Evolutionary conservation across 2,888 invertebrate species (phyloP).

Genomic region (Lomographa bimaculata): DNA sequence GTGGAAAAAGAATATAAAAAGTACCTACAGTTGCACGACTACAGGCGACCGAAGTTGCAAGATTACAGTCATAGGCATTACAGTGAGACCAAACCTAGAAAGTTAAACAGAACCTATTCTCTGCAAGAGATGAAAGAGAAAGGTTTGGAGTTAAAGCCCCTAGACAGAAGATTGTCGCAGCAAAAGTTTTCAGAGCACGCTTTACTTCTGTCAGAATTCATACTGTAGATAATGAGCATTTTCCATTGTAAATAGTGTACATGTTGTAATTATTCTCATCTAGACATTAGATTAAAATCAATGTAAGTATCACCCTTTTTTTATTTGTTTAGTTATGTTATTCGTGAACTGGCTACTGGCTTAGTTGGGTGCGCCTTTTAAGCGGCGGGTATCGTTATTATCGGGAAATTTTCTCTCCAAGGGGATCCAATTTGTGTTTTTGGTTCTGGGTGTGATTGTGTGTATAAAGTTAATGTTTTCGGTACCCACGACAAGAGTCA

Average conservation of each 20-base stretch:
- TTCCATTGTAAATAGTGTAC: slow-evolving; percentile 34
- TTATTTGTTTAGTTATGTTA: too few species aligned
- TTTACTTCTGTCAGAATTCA: slow-evolving; percentile 64
- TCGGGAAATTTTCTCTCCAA: too few species aligned
- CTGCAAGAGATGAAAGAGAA: slow-evolving; percentile 55
- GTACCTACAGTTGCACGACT: slow-evolving; percentile 59
- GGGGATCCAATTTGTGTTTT: too few species aligned
- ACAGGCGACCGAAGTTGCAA: slow-evolving; percentile 56
- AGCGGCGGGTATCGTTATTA: too few species aligned
- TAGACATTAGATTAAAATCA: not conserved
- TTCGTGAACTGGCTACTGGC: too few species aligned
- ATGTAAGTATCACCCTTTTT: not conserved
- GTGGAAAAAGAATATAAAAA: slow-evolving; percentile 30
- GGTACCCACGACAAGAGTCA: too few species aligned
- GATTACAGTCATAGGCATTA: slow-evolving; percentile 36
- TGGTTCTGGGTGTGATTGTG: too few species aligned
- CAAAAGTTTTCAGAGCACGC: slow-evolving; percentile 46
- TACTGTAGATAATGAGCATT: slow-evolving; percentile 49
- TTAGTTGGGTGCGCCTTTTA: too few species aligned
- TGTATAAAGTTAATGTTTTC: too few species aligned
- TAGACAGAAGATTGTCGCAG: slow-evolving; percentile 35
- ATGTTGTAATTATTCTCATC: slow-evolving; percentile 21
- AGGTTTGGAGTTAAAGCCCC: slow-evolving; percentile 49
- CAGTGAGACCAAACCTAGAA: slow-evolving; percentile 44
- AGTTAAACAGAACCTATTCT: slow-evolving; percentile 57